Conservation (phyloP, 2,113 vertebrate genomes). For the Salvelinus namaycush region DNA sequence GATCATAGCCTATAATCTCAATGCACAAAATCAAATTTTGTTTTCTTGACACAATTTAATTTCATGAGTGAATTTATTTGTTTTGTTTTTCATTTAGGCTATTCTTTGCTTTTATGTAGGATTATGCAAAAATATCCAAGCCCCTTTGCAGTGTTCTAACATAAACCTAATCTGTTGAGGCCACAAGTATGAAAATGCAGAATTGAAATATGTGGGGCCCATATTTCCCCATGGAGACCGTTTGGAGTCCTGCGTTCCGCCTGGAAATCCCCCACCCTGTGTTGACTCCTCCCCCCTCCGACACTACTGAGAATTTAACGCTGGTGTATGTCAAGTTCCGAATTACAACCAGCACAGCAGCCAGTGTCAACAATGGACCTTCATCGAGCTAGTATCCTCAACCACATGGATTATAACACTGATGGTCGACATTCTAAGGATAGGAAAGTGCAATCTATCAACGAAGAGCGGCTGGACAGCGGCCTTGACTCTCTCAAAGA, state of each 20-base stretch:
- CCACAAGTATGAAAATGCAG: neutral
- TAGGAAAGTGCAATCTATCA: conserved; percentile 66
- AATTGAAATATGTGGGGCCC: conserved; percentile 33
- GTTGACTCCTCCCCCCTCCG: conserved; percentile 39
- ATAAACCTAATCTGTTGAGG: conserved; percentile 27
- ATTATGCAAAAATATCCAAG: neutral
- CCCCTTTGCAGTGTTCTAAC: neutral
- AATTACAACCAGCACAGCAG: neutral
- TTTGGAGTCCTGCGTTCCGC: conserved; percentile 35
- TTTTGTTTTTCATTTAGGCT: neutral
- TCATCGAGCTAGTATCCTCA: conserved; percentile 52
- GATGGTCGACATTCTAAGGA: conserved; percentile 75
- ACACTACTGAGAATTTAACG: neutral
- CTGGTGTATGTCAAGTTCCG: conserved; percentile 24
- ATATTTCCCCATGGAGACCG: conserved; percentile 67
- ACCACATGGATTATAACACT: conserved; percentile 71
- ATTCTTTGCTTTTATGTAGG: neutral
- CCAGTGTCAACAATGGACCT: conserved; percentile 61
- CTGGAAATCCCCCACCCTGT: conserved; percentile 78
- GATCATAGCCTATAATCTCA: no score
- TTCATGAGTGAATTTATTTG: neutral
- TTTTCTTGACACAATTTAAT: neutral
- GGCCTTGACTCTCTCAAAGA: conserved; percentile 93
- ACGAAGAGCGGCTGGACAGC: conserved; percentile 88
- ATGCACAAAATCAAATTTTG: no score